Base-by-base conservation (phyloP, 2,113 vertebrate species). In the Calyptommatus sinebrachiatus region DNA sequence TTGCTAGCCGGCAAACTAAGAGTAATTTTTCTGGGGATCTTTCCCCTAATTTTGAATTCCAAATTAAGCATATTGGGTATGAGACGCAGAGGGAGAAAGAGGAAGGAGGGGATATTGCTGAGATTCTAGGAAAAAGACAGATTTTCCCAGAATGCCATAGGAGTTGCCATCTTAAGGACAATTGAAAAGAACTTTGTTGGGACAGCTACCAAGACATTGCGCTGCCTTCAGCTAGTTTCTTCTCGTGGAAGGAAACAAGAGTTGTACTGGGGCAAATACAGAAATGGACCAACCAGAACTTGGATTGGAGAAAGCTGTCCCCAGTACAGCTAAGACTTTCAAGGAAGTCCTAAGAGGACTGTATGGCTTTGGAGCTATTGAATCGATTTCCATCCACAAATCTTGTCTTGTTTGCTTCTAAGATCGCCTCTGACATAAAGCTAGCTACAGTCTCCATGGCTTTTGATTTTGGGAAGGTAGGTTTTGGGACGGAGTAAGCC, bases 331-430 rank as follows among this genome's bases (percentile, higher is more conserved):
- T 4, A 3, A 46, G 28, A 6, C 78, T 26, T 26, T 8, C 10
- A 4, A 5, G 12, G 24, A 16, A 73, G 29, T 29, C 5, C 21
- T 1, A 26, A 45, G 16, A 20, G 45, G 28, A 11, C 4, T 1
- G 31, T 20, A 2, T 26, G 31, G 26, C 16, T 12, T 48, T 26
- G 31, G 14, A 8, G 10, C 2, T 21, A n/a, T 4, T 41, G 75
- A 53, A 8, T 10, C 1, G 62, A 20, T 3, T 4, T 4, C 4
- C 5, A 1, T 9, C 9, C 14, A 7, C 7, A 18, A 4, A 22
- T n/a, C n/a, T 14, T 0, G 18, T 14, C 67, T 22, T 8, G 35
- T 14, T 48, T 73, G 10, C 5, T 21, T 67, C 28, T 26, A 67
- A 41, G 35, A 41, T 41, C 35, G 5, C 35, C 35, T 41, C 35